These are phyloP conservation scores for Drosophila acutilabella DNA, from an alignment of 2,888 invertebrate species.

Conservation along the genomic window DNA sequence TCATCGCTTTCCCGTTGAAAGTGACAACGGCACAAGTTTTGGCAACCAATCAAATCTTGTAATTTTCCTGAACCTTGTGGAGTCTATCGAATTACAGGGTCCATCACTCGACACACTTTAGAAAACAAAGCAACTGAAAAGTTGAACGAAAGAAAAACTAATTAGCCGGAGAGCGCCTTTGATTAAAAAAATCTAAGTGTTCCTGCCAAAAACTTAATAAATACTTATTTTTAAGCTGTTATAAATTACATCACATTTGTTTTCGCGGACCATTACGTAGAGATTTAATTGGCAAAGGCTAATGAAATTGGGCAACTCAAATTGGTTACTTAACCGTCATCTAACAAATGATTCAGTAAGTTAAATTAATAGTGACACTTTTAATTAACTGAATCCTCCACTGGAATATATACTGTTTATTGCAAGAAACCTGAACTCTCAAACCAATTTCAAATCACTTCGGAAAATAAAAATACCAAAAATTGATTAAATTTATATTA, in stretches of 20 bases:
- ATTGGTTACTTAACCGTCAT: constrained; percentile 18
- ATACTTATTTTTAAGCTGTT: background rate
- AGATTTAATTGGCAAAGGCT: constrained; percentile 35
- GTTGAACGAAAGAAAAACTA: constrained; percentile 22
- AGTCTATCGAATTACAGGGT: constrained; percentile 40
- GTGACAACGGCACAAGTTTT: constrained; percentile 30
- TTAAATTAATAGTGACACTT: constrained; percentile 30
- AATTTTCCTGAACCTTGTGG: constrained; percentile 14
- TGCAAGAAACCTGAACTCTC: background rate
- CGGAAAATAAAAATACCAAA: too few relatives aligned
- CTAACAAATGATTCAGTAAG: constrained; percentile 22
- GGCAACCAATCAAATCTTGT: constrained; percentile 36
- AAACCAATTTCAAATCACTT: too few relatives aligned
- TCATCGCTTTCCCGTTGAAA: constrained; percentile 3
- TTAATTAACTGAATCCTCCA: constrained; percentile 26
- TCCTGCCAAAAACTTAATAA: background rate
- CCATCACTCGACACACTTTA: constrained; percentile 24
- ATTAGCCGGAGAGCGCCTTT: constrained; percentile 29
- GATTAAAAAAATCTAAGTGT: constrained; percentile 5
- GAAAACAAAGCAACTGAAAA: constrained; percentile 5
- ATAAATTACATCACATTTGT: constrained; percentile 6
- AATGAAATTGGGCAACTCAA: constrained; percentile 21
- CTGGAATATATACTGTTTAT: background rate
- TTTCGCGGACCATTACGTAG: background rate
- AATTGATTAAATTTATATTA: too few relatives aligned